Evolutionary conservation across 2,113 vertebrate genomes (phyloP).

Genomic region (Eudyptes chrysolophus): DNA sequence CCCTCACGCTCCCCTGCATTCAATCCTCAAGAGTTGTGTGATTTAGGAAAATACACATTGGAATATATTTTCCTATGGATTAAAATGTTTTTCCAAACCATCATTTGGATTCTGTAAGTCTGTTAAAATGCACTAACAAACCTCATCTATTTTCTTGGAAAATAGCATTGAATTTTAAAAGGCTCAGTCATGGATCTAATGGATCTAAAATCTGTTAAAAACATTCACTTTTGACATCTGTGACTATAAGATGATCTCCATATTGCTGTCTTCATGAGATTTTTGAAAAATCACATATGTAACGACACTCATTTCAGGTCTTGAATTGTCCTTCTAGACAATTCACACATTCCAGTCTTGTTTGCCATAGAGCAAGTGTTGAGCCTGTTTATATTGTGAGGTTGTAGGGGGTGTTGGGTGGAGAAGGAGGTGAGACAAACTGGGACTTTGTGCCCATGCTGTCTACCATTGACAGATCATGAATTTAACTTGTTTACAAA

Average conservation of each 20-base stretch:
- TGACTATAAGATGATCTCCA: neutral
- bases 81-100: neutral
- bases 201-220: neutral
- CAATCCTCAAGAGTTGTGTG: neutral
- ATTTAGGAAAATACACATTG: neutral
- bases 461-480: neutral
- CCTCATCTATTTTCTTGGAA: neutral
- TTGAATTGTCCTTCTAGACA: neutral
- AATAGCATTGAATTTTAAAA: neutral
- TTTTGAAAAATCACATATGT: neutral
- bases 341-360: neutral
- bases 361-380: neutral
- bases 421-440: neutral
- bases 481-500: neutral
- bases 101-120: neutral
- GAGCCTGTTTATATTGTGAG: neutral
- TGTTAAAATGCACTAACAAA: neutral
- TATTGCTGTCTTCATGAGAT: neutral
- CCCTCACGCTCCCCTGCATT: rapidly evolving
- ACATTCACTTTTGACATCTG: neutral
- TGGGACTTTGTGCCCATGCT: neutral
- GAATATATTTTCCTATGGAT: neutral
- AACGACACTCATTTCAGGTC: neutral
- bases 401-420: neutral
- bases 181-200: neutral